Percentiles rank a stretch among this genome's conserved stretches.
phyloP scores from a whole-genome alignment of 2,797 vertebrate species.

The Fundulus diaphanus region DNA sequence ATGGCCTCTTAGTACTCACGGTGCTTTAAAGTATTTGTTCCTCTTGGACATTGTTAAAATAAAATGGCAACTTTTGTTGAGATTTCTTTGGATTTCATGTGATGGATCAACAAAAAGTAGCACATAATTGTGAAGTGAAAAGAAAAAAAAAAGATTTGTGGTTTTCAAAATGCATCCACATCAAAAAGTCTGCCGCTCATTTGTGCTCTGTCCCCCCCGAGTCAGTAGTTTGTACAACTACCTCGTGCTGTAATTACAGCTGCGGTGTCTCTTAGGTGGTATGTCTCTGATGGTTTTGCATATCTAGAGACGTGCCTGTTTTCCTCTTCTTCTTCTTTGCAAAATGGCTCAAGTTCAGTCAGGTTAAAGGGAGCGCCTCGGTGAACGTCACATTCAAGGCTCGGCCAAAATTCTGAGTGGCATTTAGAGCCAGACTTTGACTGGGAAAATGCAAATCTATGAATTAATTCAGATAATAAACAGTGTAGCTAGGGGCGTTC shows the following conservation, averaged over 20 bases:
- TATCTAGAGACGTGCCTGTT: background rate
- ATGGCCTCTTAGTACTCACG: background rate
- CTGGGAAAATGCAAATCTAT: background rate
- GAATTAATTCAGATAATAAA: background rate
- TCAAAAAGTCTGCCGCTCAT: too few species aligned
- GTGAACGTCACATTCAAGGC: background rate
- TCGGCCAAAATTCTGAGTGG: background rate
- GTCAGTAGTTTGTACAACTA: background rate
- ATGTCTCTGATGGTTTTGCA: background rate
- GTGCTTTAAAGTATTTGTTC: background rate
- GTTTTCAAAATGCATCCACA: background rate
- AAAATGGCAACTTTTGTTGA: background rate
- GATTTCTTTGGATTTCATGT: background rate
- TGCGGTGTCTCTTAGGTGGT: background rate
- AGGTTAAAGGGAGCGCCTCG: background rate
- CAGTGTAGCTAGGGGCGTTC: background rate
- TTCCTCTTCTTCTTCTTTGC: background rate
- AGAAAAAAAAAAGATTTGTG: background rate
- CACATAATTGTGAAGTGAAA: background rate
- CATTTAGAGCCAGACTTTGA: background rate
- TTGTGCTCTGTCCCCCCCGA: too few species aligned
- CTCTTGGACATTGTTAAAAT: background rate
- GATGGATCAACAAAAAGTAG: background rate
- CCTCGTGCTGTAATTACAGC: background rate
- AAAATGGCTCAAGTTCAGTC: background rate